Percentiles rank a stretch among this genome's conserved stretches.
These are phyloP conservation scores for Lerema accius DNA, from an alignment of 1,140 invertebrate genomes.

Conservation along the genomic window DNA sequence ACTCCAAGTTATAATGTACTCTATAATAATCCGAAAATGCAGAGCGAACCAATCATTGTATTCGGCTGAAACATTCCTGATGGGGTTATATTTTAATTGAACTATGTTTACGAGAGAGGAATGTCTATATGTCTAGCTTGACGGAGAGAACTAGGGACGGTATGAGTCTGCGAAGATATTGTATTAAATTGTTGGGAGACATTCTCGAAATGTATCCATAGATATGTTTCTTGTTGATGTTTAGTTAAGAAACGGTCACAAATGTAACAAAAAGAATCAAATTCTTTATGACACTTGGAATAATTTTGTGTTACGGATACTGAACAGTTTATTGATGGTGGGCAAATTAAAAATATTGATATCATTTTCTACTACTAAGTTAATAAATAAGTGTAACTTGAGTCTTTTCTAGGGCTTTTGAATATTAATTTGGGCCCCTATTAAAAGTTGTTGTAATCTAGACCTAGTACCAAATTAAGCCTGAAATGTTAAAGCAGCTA, in stretches of 20 bases:
- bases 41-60: conserved; percentile 8
- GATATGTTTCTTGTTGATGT: neutral
- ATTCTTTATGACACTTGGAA: neutral
- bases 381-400: too few species aligned
- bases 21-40: neutral
- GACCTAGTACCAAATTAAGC: too few species aligned
- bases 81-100: neutral
- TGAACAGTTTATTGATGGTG: too few species aligned
- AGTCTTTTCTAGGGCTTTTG: too few species aligned
- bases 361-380: too few species aligned
- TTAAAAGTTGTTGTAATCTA: too few species aligned
- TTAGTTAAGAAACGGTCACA: neutral
- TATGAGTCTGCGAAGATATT: neutral
- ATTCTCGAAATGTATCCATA: neutral
- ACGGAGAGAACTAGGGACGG: neutral
- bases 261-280: neutral
- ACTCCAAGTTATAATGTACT: neutral
- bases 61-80: conserved; percentile 13
- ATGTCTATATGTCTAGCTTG: neutral
- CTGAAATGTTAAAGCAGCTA: too few species aligned
- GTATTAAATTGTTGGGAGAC: neutral
- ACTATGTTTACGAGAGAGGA: neutral
- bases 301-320: too few species aligned
- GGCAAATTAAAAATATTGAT: too few species aligned
- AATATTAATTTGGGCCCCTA: too few species aligned